Evolutionary conservation across 2,113 vertebrate genomes (phyloP), one percentile per base, ranked within the genome.

Genomic region (Seriola dumerili): DNA sequence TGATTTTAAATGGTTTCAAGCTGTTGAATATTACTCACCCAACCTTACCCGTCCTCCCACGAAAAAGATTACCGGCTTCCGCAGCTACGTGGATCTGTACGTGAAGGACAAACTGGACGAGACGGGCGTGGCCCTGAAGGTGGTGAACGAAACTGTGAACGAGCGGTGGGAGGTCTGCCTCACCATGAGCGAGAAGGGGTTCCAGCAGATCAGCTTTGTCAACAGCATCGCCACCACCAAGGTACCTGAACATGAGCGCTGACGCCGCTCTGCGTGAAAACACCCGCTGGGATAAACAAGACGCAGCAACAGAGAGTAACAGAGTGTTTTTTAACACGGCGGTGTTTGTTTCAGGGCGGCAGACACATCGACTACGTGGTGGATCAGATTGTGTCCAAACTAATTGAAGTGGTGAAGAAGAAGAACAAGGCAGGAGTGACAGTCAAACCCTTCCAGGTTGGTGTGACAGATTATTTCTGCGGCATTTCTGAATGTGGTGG

Each of bases 181-280:
- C 86, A 97, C 98, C 62, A 91, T 99, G 89, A 99, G 98, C 73
- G 98, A 99, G 63, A 99, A 99, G 88, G 98, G 98, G 3, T 99
- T 99, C 87, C 98, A 99, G 81, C 98, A 99, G 89, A 97, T 98
- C 95, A 99, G 98, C 94, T 99, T 99, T 88, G 98, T 99, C 74
- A 99, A 99, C 95, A 98, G 98, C 88, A 99, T 99, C 78, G 98
- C 98, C 94, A 99, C 98, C 63, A 99, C 98, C 83, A 99, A 99
- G 97, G 98, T 99, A 91, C 86, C 11, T n/a, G 7, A 0, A 61
- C 19, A 10, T 19, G 29, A 29, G 29, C 29, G 29, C 29, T 29
- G 29, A 29, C 29, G 29, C 29, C 29, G 29, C 29, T 29, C 29
- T 2, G 29, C 29, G 29, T 29, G 29, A 29, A 29, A 29, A 29